Evolutionary conservation across 2,888 invertebrate species (phyloP).

Genomic region (Physocephala rufipes): DNA sequence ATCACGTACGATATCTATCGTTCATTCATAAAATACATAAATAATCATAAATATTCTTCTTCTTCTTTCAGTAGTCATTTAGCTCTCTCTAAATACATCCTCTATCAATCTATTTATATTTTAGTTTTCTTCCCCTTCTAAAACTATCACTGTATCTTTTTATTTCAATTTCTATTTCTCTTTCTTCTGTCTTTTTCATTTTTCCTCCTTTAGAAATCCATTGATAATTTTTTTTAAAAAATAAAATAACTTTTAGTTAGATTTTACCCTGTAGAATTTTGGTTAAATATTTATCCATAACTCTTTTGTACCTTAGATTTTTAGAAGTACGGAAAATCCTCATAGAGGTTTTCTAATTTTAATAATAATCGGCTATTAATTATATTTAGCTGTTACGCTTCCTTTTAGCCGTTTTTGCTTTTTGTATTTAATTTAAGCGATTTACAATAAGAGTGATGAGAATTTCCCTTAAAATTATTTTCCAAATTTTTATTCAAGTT

Average conservation of each 20-base stretch:
- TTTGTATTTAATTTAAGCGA: too few relatives aligned
- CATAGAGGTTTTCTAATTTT: constrained; percentile 20
- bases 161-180: constrained; percentile 16
- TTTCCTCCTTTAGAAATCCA: not conserved
- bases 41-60: constrained; percentile 12
- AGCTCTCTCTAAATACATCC: constrained; percentile 11
- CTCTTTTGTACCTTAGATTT: too few relatives aligned
- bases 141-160: constrained; percentile 11
- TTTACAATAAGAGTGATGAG: too few relatives aligned
- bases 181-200: constrained; percentile 23
- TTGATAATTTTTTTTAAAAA: too few relatives aligned
- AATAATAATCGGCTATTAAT: too few relatives aligned
- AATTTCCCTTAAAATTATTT: constrained; percentile 35
- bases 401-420: too few relatives aligned
- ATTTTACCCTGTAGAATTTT: too few relatives aligned
- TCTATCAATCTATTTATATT: constrained; percentile 2
- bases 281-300: too few relatives aligned
- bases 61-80: constrained; percentile 19
- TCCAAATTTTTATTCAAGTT: constrained; percentile 30
- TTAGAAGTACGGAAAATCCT: too few relatives aligned
- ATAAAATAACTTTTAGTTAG: too few relatives aligned
- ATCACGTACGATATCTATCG: not conserved
- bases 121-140: not conserved
- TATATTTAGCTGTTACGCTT: too few relatives aligned
- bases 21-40: constrained; percentile 3